Evolutionary conservation across 2,113 vertebrate genomes (phyloP).

Genomic region (Lepidothrix coronata): DNA sequence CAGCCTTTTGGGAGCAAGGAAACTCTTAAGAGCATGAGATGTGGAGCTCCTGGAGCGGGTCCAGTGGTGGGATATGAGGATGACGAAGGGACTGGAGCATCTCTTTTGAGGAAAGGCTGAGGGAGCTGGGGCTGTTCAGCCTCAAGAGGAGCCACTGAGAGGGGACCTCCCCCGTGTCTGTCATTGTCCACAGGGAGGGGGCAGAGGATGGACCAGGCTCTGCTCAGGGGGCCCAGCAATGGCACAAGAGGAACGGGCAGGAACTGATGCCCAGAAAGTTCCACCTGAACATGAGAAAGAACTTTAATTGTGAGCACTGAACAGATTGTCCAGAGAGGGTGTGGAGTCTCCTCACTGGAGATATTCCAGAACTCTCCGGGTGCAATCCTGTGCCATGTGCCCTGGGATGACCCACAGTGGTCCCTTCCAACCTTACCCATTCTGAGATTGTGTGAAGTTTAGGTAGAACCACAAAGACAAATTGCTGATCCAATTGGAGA

Average conservation of each 20-base stretch:
- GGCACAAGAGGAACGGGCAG: neutral
- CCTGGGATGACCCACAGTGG: neutral
- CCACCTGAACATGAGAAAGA: neutral
- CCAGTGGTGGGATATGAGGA: neutral
- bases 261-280: neutral
- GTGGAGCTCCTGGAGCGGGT: rapidly evolving
- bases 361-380: rapidly evolving
- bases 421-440: neutral
- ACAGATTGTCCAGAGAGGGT: neutral
- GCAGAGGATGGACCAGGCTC: neutral
- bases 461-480: neutral
- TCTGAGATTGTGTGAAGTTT: neutral
- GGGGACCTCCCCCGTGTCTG: neutral
- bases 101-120: neutral
- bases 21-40: neutral
- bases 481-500: neutral
- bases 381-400: neutral
- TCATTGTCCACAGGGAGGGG: neutral
- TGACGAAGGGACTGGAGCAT: neutral
- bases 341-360: neutral
- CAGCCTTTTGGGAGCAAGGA: neutral
- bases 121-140: neutral
- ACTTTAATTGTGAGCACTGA: neutral
- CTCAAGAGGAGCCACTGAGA: neutral
- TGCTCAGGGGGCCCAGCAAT: neutral